Percentiles rank a stretch among this genome's conserved stretches.
These are phyloP conservation scores for Anguilla megastoma DNA, from an alignment of 2,797 vertebrate species.

Conservation along the genomic window DNA sequence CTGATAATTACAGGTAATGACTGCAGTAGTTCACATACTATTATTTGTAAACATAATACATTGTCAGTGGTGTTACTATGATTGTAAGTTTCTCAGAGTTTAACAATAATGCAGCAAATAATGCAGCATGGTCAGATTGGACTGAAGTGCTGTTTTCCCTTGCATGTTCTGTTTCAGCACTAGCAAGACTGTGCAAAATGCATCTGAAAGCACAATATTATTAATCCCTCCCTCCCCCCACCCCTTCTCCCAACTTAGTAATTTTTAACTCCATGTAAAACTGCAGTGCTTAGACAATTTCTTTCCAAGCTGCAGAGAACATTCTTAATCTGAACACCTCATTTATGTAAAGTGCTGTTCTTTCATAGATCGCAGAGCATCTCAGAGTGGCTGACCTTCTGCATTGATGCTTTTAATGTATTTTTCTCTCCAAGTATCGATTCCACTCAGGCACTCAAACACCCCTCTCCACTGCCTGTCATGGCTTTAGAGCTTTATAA, in stretches of 20 bases:
- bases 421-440: slow-evolving; percentile 20
- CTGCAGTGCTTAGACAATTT: not conserved
- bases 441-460: not conserved
- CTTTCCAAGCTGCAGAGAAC: not conserved
- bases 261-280: not conserved
- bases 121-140: not conserved
- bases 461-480: not conserved
- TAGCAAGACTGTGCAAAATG: not conserved
- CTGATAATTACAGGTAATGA: not conserved
- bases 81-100: not conserved
- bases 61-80: not conserved
- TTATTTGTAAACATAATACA: not conserved
- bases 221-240: not conserved
- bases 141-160: not conserved
- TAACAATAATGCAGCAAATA: not conserved
- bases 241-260: not conserved
- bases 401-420: slow-evolving; percentile 12
- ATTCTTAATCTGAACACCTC: not conserved
- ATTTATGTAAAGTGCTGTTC: slow-evolving; percentile 10
- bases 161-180: not conserved
- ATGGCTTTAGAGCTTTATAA: not conserved
- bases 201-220: not conserved
- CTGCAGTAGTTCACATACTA: not conserved
- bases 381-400: not conserved
- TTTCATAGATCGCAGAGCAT: not conserved